A percentile compares a stretch with the other conserved stretches of the same genome.
Conservation (phyloP, 2,888 invertebrate genomes). For the Macrosiphum euphorbiae region DNA sequence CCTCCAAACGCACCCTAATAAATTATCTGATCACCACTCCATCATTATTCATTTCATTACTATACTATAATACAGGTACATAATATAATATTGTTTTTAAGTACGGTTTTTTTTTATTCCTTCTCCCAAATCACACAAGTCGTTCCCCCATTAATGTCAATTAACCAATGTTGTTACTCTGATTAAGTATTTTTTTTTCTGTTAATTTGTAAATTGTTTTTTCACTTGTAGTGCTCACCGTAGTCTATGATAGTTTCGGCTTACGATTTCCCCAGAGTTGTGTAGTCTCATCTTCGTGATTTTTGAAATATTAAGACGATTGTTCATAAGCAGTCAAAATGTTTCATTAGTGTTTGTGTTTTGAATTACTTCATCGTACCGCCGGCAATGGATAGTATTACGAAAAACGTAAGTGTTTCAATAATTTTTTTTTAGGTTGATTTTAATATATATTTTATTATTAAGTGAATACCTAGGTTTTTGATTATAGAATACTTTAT, state of each 20-base stretch:
- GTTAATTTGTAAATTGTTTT: conserved; percentile 23
- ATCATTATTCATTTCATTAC: not conserved
- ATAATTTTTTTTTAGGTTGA: not conserved
- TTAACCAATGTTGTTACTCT: conserved; percentile 48
- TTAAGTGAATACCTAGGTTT: too few species aligned
- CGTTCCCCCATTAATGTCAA: conserved; percentile 57
- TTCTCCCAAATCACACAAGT: conserved; percentile 57
- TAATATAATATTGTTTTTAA: conserved; percentile 11
- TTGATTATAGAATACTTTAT: not conserved
- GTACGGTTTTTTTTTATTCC: conserved; percentile 30
- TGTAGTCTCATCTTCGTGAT: not conserved
- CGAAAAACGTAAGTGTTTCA: conserved; percentile 3
- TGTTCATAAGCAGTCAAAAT: not conserved
- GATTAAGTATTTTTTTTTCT: conserved; percentile 39
- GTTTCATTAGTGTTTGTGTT: not conserved
- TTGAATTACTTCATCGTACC: not conserved
- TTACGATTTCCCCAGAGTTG: not conserved
- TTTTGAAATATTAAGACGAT: not conserved
- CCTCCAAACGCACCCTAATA: conserved; percentile 56
- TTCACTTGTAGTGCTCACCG: not conserved
- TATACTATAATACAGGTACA: conserved; percentile 2
- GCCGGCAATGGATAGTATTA: not conserved
- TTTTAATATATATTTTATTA: not conserved
- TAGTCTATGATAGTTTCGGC: not conserved
- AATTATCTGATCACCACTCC: conserved; percentile 58